Evolutionary conservation across 1,140 invertebrate genomes (phyloP).

Genomic region (Tachypleus tridentatus): DNA sequence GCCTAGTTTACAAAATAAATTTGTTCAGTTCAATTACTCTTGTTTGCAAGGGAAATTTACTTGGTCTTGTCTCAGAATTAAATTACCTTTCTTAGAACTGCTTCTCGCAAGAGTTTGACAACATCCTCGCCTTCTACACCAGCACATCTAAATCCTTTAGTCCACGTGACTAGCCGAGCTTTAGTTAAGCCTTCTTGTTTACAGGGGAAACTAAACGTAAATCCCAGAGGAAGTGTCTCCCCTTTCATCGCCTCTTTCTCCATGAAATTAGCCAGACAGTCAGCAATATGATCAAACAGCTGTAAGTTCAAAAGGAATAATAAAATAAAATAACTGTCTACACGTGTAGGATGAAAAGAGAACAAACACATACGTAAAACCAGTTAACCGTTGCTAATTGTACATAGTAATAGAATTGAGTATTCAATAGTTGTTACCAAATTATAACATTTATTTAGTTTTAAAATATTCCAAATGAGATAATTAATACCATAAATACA

Average conservation of each 20-base stretch:
- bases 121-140: conserved; percentile 79
- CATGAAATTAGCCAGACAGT: conserved; percentile 83
- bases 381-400: neutral
- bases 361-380: neutral
- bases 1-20: no score
- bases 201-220: conserved; percentile 97
- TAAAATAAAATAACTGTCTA: neutral
- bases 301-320: conserved; percentile 27
- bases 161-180: conserved; percentile 82
- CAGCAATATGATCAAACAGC: conserved; percentile 97
- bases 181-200: conserved; percentile 76
- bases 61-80: no score
- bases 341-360: conserved; percentile 14
- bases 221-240: conserved; percentile 77
- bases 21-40: no score
- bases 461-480: neutral
- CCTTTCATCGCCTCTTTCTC: neutral
- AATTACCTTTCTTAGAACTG: conserved; percentile 50
- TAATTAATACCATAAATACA: neutral
- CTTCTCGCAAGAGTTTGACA: conserved; percentile 62
- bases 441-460: neutral
- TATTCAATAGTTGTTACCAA: neutral
- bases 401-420: conserved; percentile 1
- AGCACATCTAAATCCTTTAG: conserved; percentile 81
- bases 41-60: neutral